Evolutionary conservation across 2,113 vertebrate genomes (phyloP).

Genomic region (Merops nubicus): DNA sequence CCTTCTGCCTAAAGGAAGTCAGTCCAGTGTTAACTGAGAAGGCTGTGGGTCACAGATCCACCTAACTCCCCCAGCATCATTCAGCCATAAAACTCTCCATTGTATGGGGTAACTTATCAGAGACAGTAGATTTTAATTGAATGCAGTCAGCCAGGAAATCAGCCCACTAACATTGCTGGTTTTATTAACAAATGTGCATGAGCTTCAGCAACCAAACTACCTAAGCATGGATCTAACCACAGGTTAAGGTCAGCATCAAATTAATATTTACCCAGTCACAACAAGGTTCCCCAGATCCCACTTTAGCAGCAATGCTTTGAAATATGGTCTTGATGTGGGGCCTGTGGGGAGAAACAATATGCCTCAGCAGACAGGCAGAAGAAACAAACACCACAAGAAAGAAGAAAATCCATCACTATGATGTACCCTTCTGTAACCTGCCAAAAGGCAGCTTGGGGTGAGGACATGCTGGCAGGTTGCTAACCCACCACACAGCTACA

Average conservation of each 20-base stretch:
- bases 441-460: not conserved
- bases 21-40: not conserved
- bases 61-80: not conserved
- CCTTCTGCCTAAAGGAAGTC: not conserved
- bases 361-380: not conserved
- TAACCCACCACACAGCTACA: not conserved
- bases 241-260: not conserved
- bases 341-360: slow-evolving; percentile 73
- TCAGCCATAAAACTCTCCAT: not conserved
- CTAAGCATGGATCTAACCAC: not conserved
- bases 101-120: not conserved
- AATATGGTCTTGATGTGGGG: slow-evolving; percentile 96
- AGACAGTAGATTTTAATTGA: not conserved
- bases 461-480: not conserved
- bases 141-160: not conserved
- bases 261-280: slow-evolving; percentile 92
- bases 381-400: not conserved
- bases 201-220: not conserved
- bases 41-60: not conserved
- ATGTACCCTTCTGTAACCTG: not conserved
- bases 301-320: slow-evolving; percentile 95
- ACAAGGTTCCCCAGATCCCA: slow-evolving; percentile 93
- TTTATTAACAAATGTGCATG: not conserved
- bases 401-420: accelerated
- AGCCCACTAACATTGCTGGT: not conserved